Percentiles rank a stretch among this genome's conserved stretches.
These are phyloP conservation scores for Caloenas nicobarica DNA, from an alignment of 2,113 vertebrate genomes.

Conservation along the genomic window DNA sequence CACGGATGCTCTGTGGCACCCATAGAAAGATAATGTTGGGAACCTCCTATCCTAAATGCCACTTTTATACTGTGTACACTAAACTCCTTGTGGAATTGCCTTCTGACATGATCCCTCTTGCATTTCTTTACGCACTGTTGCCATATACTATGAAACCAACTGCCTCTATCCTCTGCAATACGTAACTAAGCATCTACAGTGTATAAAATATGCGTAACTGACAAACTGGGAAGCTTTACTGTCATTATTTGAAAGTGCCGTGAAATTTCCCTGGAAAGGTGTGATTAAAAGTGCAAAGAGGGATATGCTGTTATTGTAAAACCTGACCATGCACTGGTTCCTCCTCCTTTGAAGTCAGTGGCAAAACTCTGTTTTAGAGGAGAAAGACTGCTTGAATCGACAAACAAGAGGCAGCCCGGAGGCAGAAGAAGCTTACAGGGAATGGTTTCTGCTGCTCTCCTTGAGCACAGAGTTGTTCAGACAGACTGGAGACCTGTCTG, in stretches of 20 bases:
- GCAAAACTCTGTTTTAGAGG: neutral
- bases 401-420: conserved; percentile 37
- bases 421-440: conserved; percentile 35
- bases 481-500: conserved; percentile 55
- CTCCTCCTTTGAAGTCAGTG: conserved; percentile 33
- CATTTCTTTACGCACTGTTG: neutral
- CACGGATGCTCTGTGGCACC: neutral
- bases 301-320: neutral
- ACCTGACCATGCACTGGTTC: neutral
- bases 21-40: neutral
- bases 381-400: neutral
- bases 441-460: conserved; percentile 20
- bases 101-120: neutral
- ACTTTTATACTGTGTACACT: neutral
- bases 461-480: conserved; percentile 30
- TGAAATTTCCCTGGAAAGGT: conserved; percentile 8
- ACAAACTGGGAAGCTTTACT: neutral
- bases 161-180: neutral
- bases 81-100: neutral
- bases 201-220: neutral
- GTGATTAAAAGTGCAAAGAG: neutral
- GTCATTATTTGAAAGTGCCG: accelerated
- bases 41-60: neutral
- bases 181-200: neutral
- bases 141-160: neutral